Base-by-base conservation (phyloP, 2,888 invertebrate species). In the Drosophila nr. fundita region DNA sequence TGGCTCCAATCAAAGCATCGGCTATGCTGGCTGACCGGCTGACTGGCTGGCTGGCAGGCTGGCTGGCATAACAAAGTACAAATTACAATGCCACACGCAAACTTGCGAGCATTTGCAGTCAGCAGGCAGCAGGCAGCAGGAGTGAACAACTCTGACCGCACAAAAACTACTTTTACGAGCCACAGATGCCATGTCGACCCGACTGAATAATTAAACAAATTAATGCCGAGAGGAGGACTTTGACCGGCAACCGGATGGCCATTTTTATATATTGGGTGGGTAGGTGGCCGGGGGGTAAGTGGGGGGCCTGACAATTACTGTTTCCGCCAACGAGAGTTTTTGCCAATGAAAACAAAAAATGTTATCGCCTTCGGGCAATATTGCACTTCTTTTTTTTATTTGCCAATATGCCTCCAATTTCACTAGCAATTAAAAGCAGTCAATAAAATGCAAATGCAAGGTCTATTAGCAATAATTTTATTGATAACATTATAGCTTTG, bases 131-230 rank as follows among this genome's bases (percentile, higher is more conserved):
- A 40, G 58, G 27, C 55, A 55, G 13, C 54, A 38, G 36, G 18
- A 54, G 54, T 38, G 55, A 8, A 29, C 59, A 27, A 29, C 53
- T 36, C 49, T 52, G 59, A 48, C 68, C 73, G 59, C 76, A 73
- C 52, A 72, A 76, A 78, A 70, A 73, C 80, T 36, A 79, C 87
- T 87, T 84, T 82, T 82, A 76, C 83, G 59, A 81, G 74, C 32
- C 58, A 59, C 69, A 53, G 66, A 71, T 69, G 68, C 77, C 68
- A 64, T 53, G 63, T n/a, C 21, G 48, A 30, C 42, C 45, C 40
- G 48, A n/a, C 50, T 55, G 48, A 42, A 63, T 71, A 83, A 87
- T 86, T 85, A 78, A 79, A 60, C 73, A 79, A 78, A 80, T 78
- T 76, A 62, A 68, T 58, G 34, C 48, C 42, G 42, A 30, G 73